Percentiles rank a stretch among this genome's conserved stretches.
phyloP scores from a whole-genome alignment of 2,113 vertebrate genomes.

The Bubo bubo region DNA sequence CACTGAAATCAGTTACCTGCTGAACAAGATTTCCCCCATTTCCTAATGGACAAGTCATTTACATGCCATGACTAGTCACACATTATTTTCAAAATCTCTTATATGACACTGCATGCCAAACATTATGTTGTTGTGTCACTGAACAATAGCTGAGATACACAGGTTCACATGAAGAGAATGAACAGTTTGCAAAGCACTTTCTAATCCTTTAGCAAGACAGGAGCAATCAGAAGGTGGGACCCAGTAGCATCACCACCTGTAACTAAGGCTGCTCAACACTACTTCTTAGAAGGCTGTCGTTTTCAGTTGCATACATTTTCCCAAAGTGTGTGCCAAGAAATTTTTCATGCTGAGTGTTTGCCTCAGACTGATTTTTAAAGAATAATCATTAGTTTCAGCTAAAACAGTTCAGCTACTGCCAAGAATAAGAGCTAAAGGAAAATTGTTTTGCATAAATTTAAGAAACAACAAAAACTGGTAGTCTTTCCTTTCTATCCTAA shows the following conservation, averaged over 20 bases:
- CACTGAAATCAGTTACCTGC: neutral
- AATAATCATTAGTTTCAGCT: neutral
- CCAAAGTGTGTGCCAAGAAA: neutral
- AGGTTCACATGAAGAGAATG: neutral
- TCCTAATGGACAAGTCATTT: neutral
- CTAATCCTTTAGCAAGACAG: neutral
- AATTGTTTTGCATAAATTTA: neutral
- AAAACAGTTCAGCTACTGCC: neutral
- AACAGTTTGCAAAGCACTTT: neutral
- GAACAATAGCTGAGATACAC: neutral
- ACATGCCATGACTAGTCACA: neutral
- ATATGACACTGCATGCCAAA: neutral
- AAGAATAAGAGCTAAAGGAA: neutral
- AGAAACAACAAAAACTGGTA: neutral
- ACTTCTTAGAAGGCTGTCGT: neutral
- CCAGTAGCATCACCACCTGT: neutral
- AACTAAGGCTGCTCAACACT: neutral
- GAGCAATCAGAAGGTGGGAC: neutral
- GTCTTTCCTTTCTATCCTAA: neutral
- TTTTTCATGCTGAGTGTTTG: neutral
- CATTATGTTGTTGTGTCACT: neutral
- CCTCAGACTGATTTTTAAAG: neutral
- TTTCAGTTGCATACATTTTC: neutral
- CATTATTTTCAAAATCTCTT: neutral
- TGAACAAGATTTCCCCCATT: neutral